phyloP scores from a whole-genome alignment of 2,113 vertebrate genomes.

The Ctenodactylus gundi region DNA sequence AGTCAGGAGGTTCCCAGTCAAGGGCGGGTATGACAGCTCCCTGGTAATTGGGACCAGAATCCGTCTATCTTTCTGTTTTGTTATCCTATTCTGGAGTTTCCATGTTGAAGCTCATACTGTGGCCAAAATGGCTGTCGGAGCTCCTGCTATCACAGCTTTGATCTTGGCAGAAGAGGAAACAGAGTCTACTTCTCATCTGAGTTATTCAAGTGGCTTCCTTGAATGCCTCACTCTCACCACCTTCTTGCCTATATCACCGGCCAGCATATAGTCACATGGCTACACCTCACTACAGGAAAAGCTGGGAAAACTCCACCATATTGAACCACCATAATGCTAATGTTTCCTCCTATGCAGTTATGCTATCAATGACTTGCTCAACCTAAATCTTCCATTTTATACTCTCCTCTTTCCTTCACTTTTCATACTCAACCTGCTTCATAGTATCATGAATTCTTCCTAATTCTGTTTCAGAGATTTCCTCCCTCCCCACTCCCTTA shows the following conservation, averaged over 20 bases:
- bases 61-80: background rate
- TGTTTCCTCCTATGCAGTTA: background rate
- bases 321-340: background rate
- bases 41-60: background rate
- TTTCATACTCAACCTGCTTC: background rate
- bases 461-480: background rate
- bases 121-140: background rate
- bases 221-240: background rate
- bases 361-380: background rate
- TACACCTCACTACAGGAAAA: background rate
- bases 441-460: background rate
- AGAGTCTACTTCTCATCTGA: background rate
- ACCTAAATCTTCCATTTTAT: background rate
- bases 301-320: background rate
- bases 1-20: background rate
- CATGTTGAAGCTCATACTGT: background rate
- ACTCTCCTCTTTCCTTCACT: background rate
- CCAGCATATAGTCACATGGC: background rate
- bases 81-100: background rate
- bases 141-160: background rate
- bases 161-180: background rate
- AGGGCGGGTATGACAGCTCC: background rate
- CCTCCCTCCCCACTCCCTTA: background rate
- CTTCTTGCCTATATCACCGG: background rate
- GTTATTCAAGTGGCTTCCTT: background rate